phyloP scores from a whole-genome alignment of 2,888 invertebrate species.

The Heliconius sara region DNA sequence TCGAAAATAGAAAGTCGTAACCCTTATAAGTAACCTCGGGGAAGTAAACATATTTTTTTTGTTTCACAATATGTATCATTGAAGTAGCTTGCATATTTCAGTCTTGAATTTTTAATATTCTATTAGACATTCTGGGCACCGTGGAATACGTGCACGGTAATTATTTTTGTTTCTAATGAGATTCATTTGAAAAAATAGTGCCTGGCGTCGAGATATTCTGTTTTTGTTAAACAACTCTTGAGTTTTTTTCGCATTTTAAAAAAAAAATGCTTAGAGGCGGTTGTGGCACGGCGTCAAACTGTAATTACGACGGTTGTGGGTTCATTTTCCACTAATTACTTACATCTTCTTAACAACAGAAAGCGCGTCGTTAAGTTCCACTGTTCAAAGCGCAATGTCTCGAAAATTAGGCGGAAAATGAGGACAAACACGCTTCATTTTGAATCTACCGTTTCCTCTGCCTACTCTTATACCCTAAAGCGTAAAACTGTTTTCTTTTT shows the following conservation, averaged over 20 bases:
- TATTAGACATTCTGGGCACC: conserved; percentile 22
- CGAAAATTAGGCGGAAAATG: no score
- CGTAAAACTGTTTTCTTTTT: no score
- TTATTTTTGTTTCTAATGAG: conserved; percentile 38
- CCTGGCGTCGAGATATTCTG: conserved; percentile 1
- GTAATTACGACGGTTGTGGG: no score
- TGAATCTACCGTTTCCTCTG: no score
- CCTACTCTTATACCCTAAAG: neutral
- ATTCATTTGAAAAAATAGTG: conserved; percentile 23
- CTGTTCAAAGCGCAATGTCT: no score
- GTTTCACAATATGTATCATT: neutral
- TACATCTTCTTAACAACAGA: no score
- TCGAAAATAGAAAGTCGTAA: conserved; percentile 36
- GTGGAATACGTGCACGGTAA: conserved; percentile 26
- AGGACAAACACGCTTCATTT: no score
- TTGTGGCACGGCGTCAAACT: no score
- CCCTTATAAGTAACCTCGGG: conserved; percentile 12
- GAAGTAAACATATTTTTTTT: conserved; percentile 24
- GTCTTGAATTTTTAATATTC: conserved; percentile 32
- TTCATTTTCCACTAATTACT: no score
- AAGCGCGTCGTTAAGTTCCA: no score
- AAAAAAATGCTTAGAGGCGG: neutral
- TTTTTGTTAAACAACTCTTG: neutral
- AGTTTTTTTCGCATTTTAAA: neutral
- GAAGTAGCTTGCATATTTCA: conserved; percentile 25